A percentile compares a stretch with the other conserved stretches of the same genome.
Conservation (phyloP, 2,888 invertebrate species). For the Aromia moschata region DNA sequence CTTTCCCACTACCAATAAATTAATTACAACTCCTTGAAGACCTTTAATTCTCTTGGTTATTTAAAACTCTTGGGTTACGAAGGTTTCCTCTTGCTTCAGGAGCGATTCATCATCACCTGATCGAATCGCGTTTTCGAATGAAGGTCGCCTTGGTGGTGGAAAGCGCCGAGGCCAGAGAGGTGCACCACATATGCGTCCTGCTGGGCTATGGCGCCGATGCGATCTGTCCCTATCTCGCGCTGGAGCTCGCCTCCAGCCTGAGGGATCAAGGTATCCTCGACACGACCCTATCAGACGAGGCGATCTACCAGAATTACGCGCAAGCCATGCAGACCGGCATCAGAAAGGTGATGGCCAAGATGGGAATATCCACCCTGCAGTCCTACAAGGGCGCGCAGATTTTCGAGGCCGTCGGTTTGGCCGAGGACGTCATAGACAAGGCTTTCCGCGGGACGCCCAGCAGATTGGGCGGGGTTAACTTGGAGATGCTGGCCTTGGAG, state of each 20-base stretch:
- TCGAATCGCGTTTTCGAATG: slow-evolving; percentile 94
- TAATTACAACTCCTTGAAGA: no score
- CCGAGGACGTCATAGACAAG: slow-evolving; percentile 90
- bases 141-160: slow-evolving; percentile 95
- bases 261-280: slow-evolving; percentile 88
- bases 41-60: no score
- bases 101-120: slow-evolving; percentile 94
- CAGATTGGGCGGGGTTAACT: slow-evolving; percentile 86
- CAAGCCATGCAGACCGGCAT: slow-evolving; percentile 71
- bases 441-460: slow-evolving; percentile 85
- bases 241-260: slow-evolving; percentile 89
- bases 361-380: slow-evolving; percentile 99
- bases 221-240: slow-evolving; percentile 95
- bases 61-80: no score
- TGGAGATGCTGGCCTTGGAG: slow-evolving; percentile 89
- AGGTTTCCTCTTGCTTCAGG: no score
- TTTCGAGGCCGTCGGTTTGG: slow-evolving; percentile 97
- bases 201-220: slow-evolving; percentile 97
- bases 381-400: slow-evolving; percentile 99
- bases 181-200: slow-evolving; percentile 95
- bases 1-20: no score
- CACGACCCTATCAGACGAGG: slow-evolving; percentile 77
- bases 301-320: slow-evolving; percentile 87
- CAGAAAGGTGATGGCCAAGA: slow-evolving; percentile 95
- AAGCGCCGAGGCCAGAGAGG: slow-evolving; percentile 95